phyloP scores from a whole-genome alignment of 2,888 invertebrate genomes.

The Drosophila longiperda region DNA sequence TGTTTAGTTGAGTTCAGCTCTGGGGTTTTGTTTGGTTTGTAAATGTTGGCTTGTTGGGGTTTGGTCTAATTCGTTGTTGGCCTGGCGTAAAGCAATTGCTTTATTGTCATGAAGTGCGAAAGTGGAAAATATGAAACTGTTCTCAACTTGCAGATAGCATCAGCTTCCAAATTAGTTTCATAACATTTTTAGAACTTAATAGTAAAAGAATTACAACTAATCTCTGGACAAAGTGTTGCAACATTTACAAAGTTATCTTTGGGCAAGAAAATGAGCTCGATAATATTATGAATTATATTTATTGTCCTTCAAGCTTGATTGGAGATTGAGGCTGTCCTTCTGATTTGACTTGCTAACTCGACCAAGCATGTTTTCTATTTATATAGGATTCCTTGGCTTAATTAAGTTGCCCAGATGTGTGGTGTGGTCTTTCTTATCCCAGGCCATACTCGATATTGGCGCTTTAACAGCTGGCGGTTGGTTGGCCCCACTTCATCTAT shows the following conservation, averaged over 20 bases:
- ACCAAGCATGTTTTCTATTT: not conserved
- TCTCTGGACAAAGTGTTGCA: not conserved
- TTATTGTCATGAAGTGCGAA: slow-evolving; percentile 80
- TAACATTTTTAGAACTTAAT: slow-evolving; percentile 20
- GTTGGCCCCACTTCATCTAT: slow-evolving; percentile 40
- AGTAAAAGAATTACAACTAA: not conserved
- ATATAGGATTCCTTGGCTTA: not conserved
- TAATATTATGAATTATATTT: not conserved
- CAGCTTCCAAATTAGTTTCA: slow-evolving; percentile 32
- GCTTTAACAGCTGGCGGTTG: slow-evolving; percentile 5
- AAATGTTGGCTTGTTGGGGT: slow-evolving; percentile 45
- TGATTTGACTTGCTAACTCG: not conserved
- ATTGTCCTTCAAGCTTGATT: not conserved
- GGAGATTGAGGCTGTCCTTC: not conserved
- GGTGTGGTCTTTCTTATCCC: not conserved
- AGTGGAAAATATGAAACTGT: slow-evolving; percentile 76
- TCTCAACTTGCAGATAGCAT: slow-evolving; percentile 44
- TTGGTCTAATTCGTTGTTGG: slow-evolving; percentile 73
- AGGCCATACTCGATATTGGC: not conserved
- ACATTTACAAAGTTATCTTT: not conserved
- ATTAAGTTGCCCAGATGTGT: not conserved
- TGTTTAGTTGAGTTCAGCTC: slow-evolving; percentile 14
- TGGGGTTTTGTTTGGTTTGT: slow-evolving; percentile 43
- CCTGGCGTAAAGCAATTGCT: slow-evolving; percentile 67
- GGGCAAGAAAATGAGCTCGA: not conserved